Evolutionary conservation across 2,113 vertebrate genomes (phyloP), one percentile per base, ranked within the genome.

Genomic region (Bubo blakistoni): DNA sequence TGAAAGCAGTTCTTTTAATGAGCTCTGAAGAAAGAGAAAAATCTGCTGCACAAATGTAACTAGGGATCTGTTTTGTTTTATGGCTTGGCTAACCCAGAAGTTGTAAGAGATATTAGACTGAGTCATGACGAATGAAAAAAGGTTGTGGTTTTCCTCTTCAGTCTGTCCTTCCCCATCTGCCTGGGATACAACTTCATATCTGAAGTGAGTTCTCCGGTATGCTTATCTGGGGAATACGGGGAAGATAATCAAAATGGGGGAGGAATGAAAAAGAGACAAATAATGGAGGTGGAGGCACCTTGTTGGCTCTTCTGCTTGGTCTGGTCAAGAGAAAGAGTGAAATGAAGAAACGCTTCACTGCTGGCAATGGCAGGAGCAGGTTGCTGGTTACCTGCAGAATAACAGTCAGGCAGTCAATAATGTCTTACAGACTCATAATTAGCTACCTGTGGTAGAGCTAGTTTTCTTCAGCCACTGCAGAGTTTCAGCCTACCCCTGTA

Each of bases 11-110:
- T 92, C 89, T 97, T 86, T 57, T 83, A 92, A 80, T 79, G 80
- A 91, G 86, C 74, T 92, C 65, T 47, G 66, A 86, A 93, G 87
- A 94, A 95, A 84, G 81, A 91, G 79, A 74, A 70, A 89, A 93
- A 96, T 93, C 89, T 87, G 77, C 84, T 71, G 54, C 70, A 82
- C 86, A 77, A 89, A 81, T 87, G 90, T 95, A 94, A 79, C 90
- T 4, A 32, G 51, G 78, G 90, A 90, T 94, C 85, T 95, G 81
- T 65, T 96, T 95, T 95, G 78, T 57, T 96, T 97, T 96, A 66
- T 83, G 81, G 30, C 65, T 88, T 89, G 87, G 66, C 90, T 89
- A 47, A 82, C 66, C 54, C 67, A 87, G 71, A 58, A 92, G 89
- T 91, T 92, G 62, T 82, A 85, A 70, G 85, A 95, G 47, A 86